Conservation (phyloP, 2,797 vertebrate genomes). For the Macropodus opercularis region DNA sequence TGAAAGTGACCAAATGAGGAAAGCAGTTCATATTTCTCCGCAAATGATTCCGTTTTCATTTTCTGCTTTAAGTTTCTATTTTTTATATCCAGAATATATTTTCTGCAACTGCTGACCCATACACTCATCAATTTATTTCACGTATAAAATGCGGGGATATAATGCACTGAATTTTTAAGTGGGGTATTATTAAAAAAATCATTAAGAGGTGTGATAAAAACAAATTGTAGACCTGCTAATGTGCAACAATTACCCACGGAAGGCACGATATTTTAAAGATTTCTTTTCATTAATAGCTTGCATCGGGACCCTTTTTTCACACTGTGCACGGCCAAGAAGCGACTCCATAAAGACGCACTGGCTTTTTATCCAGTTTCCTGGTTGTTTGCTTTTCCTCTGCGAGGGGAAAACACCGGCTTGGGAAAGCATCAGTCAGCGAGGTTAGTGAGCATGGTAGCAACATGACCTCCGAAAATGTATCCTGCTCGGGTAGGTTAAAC, state of each 20-base stretch:
- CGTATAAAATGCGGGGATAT: constrained; percentile 47
- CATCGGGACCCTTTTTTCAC: constrained; percentile 51
- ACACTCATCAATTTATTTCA: constrained; percentile 55
- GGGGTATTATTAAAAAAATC: constrained; percentile 67
- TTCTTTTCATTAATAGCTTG: constrained; percentile 69
- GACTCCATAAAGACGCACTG: constrained; percentile 66
- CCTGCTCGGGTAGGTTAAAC: constrained; percentile 76
- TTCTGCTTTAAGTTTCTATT: constrained; percentile 13
- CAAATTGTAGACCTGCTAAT: constrained; percentile 61
- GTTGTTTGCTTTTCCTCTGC: constrained; percentile 70
- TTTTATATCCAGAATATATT: constrained; percentile 41
- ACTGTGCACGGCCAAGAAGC: constrained; percentile 55
- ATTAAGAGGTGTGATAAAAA: constrained; percentile 67
- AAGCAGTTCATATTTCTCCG: constrained; percentile 50
- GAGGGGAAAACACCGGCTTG: constrained; percentile 49
- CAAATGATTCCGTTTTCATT: constrained; percentile 44
- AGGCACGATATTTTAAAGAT: constrained; percentile 61
- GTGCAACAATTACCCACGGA: constrained; percentile 65
- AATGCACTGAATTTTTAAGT: constrained; percentile 63
- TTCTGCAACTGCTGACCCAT: constrained; percentile 33
- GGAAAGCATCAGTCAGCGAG: constrained; percentile 71
- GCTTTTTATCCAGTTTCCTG: constrained; percentile 65
- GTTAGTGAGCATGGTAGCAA: constrained; percentile 65
- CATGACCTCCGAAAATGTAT: constrained; percentile 76
- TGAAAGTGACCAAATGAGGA: constrained; percentile 63